A percentile compares a stretch with the other conserved stretches of the same genome.
Conservation (phyloP, 2,113 vertebrate species). For the Thinocorus orbignyianus region DNA sequence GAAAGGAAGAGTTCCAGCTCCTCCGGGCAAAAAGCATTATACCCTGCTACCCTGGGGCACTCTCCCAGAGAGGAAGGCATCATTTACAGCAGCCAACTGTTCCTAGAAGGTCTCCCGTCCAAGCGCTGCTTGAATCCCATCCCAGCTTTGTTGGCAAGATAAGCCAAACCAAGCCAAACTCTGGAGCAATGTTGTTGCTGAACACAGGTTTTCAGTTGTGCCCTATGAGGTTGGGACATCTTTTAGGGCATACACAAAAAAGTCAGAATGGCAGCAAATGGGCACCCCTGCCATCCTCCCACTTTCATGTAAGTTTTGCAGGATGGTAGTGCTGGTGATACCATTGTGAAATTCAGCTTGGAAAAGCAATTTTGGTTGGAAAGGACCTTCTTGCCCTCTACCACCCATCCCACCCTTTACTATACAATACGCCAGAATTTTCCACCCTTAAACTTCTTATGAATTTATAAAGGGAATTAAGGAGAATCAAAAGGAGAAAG, state of each 20-base stretch:
- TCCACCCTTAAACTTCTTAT: not conserved
- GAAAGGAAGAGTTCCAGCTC: not conserved
- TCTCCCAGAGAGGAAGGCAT: not conserved
- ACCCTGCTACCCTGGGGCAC: not conserved
- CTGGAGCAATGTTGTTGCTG: fast-evolving
- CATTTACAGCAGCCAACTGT: not conserved
- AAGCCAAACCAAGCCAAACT: not conserved
- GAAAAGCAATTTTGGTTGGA: not conserved
- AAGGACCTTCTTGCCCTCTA: not conserved
- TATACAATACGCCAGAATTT: not conserved
- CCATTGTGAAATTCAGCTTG: not conserved
- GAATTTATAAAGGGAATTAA: not conserved
- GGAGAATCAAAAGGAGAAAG: not conserved
- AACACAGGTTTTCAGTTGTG: not conserved
- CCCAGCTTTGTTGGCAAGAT: not conserved
- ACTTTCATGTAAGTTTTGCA: not conserved
- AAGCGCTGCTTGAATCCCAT: not conserved
- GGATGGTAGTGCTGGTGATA: fast-evolving
- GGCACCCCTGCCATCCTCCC: not conserved
- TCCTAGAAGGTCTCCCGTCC: not conserved
- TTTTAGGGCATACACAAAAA: not conserved
- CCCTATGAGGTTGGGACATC: not conserved
- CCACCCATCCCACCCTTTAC: fast-evolving
- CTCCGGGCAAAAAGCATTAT: not conserved
- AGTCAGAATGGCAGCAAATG: fast-evolving